Conservation (phyloP, 1,140 invertebrate genomes). For the Cydia splendana region DNA sequence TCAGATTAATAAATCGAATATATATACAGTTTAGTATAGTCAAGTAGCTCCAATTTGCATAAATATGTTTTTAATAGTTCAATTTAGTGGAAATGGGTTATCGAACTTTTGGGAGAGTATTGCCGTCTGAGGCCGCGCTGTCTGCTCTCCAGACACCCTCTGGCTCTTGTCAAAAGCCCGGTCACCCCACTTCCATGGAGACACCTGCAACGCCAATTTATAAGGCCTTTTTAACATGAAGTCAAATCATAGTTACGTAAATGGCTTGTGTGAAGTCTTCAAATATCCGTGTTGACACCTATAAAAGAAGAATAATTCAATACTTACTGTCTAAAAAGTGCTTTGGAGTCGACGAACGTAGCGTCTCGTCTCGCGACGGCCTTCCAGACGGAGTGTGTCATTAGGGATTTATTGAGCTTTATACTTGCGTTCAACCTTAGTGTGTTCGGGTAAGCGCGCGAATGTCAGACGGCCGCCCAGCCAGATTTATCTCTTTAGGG, state of each 20-base stretch:
- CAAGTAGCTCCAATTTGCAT: background rate
- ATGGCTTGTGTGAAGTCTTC: background rate
- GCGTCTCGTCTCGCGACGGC: slow-evolving; percentile 24
- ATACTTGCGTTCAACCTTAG: slow-evolving; percentile 12
- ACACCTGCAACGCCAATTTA: background rate
- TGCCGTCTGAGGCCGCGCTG: slow-evolving; percentile 1
- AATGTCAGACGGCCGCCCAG: slow-evolving; percentile 28
- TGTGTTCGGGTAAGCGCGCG: background rate
- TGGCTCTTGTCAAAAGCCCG: background rate
- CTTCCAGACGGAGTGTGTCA: slow-evolving; percentile 24
- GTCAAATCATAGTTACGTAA: background rate
- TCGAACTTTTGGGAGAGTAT: background rate
- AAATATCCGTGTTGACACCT: background rate
- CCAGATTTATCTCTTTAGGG: slow-evolving; percentile 23
- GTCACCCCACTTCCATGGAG: background rate
- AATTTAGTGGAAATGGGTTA: background rate
- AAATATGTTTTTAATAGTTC: background rate
- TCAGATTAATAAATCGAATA: too few relatives aligned
- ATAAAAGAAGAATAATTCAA: background rate
- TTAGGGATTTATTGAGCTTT: slow-evolving; percentile 26
- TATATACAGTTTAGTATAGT: background rate
- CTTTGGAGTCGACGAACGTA: slow-evolving; percentile 15
- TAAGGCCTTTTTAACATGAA: too few relatives aligned
- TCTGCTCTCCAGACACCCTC: slow-evolving; percentile 32
- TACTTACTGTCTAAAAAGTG: background rate